phyloP scores from a whole-genome alignment of 92 coral and sea anemone species.

The Paramuricea clavata region DNA sequence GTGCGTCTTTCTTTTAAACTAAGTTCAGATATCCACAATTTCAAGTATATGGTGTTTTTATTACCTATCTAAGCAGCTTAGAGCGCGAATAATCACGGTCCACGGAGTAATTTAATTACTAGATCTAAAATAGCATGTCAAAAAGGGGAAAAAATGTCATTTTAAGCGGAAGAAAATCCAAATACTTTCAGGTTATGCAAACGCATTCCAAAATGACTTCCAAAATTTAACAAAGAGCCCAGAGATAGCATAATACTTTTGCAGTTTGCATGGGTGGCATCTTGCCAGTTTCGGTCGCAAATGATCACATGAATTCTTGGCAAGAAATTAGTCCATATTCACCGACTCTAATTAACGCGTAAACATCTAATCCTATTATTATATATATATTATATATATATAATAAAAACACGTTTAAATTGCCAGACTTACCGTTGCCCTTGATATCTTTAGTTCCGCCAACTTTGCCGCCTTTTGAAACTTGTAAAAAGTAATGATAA shows the following conservation, averaged over 20 bases:
- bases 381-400: no score
- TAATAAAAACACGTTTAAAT: not conserved
- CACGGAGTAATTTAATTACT: no score
- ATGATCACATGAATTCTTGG: conserved; percentile 5
- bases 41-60: no score
- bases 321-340: not conserved
- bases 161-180: no score
- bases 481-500: conserved; percentile 17
- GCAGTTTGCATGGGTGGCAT: not conserved
- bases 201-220: not conserved
- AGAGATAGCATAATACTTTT: not conserved
- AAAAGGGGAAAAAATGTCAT: no score
- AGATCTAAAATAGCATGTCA: no score
- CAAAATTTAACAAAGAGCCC: no score
- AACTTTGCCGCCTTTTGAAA: conserved; percentile 20
- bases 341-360: not conserved
- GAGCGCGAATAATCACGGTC: no score
- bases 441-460: conserved; percentile 10
- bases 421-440: conserved; percentile 32
- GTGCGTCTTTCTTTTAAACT: no score
- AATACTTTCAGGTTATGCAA: not conserved
- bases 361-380: conserved; percentile 30
- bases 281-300: not conserved
- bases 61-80: no score
- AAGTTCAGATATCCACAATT: no score